Conservation (phyloP, 2,888 invertebrate genomes). For the Lochmaea capreae region DNA sequence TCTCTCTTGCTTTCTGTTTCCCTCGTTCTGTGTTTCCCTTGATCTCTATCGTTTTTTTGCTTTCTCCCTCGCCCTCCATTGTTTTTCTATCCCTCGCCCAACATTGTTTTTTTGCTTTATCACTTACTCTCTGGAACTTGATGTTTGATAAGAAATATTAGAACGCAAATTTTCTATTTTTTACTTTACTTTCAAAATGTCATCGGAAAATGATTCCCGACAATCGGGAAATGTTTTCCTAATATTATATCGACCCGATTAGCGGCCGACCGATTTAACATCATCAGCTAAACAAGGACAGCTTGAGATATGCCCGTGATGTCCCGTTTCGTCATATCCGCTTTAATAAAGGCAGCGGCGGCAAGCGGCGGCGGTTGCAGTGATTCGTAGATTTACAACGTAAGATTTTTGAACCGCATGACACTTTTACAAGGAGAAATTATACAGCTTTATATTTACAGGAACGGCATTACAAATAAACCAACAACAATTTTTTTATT, state of each 20-base stretch:
- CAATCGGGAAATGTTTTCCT: neutral
- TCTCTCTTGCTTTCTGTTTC: no score
- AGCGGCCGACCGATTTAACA: constrained; percentile 25
- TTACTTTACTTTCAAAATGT: no score
- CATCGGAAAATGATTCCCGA: neutral
- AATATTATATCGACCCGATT: constrained; percentile 27
- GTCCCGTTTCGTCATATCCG: constrained; percentile 38
- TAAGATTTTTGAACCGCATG: constrained; percentile 5
- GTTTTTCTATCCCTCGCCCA: no score
- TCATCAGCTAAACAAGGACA: constrained; percentile 2
- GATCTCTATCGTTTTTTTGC: no score
- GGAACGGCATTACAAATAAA: no score
- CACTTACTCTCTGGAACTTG: no score
- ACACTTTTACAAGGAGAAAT: neutral
- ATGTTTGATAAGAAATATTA: no score
- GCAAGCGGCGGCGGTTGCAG: constrained; percentile 2
- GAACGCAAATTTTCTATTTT: no score
- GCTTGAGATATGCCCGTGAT: constrained; percentile 22
- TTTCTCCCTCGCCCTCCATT: no score
- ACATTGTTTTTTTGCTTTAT: no score
- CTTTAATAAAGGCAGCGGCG: constrained; percentile 32
- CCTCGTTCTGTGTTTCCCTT: no score
- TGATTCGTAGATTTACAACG: neutral
- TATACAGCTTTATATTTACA: neutral
- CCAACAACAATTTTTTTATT: no score